Evolutionary conservation across 1,140 invertebrate genomes (phyloP).

Genomic region (Phenacoccus solenopsis): DNA sequence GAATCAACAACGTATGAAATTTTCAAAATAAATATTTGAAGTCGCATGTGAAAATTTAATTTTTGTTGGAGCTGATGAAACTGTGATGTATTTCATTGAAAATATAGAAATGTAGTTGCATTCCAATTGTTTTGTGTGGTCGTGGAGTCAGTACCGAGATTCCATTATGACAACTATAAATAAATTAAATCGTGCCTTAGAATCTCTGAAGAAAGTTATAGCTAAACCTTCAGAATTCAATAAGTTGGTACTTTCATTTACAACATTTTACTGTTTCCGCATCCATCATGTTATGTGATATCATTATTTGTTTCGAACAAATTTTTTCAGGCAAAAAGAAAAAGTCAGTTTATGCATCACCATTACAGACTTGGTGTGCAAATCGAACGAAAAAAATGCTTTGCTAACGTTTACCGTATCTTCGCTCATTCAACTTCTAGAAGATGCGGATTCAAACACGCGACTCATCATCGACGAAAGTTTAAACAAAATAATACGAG

Average conservation of each 20-base stretch:
- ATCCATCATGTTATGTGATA: slow-evolving; percentile 18
- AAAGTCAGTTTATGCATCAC: slow-evolving; percentile 52
- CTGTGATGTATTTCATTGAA: too few species aligned
- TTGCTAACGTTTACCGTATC: slow-evolving; percentile 56
- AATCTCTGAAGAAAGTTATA: neutral
- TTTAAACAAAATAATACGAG: slow-evolving; percentile 62
- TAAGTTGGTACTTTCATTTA: neutral
- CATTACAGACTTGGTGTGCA: slow-evolving; percentile 53
- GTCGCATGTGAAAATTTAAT: too few species aligned
- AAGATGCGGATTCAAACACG: slow-evolving; percentile 64
- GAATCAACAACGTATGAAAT: too few species aligned
- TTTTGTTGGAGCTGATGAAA: too few species aligned
- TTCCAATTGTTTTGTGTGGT: too few species aligned
- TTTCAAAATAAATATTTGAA: too few species aligned
- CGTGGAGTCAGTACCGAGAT: too few species aligned
- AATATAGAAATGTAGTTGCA: too few species aligned
- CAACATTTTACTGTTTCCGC: too few species aligned
- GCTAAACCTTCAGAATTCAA: neutral
- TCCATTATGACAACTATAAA: neutral
- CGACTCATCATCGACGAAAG: slow-evolving; percentile 66
- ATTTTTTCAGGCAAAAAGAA: slow-evolving; percentile 48
- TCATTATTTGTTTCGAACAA: too few species aligned
- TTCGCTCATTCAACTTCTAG: slow-evolving; percentile 53
- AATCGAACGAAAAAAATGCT: slow-evolving; percentile 37
- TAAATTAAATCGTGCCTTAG: neutral